Evolutionary conservation across 2,113 vertebrate species (phyloP).

Genomic region (Carollia perspicillata): DNA sequence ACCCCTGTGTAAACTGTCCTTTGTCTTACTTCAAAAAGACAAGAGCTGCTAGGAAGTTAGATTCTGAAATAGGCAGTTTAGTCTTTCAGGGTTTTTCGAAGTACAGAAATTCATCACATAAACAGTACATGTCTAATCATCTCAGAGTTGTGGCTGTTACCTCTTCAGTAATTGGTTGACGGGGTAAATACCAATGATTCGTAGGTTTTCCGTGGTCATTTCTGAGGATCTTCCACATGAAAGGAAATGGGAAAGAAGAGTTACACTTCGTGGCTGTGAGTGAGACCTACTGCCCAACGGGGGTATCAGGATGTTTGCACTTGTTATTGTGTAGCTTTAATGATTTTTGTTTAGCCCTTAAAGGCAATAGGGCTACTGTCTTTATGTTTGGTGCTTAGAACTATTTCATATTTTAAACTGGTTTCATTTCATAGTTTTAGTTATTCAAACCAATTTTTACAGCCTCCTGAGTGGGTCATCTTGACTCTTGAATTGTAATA

Average conservation of each 20-base stretch:
- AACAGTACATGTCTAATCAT: constrained; percentile 41
- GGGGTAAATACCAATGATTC: too few relatives aligned
- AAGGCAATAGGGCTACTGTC: constrained; percentile 36
- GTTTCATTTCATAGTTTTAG: constrained; percentile 24
- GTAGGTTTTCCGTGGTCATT: too few relatives aligned
- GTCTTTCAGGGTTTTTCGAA: constrained; percentile 9
- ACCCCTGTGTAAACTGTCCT: not conserved
- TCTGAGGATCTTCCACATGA: too few relatives aligned
- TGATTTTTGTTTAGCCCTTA: constrained; percentile 43
- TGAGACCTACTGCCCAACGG: constrained; percentile 1
- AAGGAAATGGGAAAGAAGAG: too few relatives aligned
- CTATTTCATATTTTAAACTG: constrained; percentile 44
- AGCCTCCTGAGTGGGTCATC: not conserved
- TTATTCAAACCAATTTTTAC: constrained; percentile 18
- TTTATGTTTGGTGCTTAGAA: constrained; percentile 39
- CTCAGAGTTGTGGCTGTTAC: constrained; percentile 18
- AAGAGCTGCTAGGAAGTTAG: constrained; percentile 49
- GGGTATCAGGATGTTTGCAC: constrained; percentile 59
- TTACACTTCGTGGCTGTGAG: not conserved
- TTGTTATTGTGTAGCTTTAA: constrained; percentile 63
- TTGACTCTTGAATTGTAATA: constrained; percentile 24
- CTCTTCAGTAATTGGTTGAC: constrained; percentile 26
- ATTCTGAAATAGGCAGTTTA: not conserved
- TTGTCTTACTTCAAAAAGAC: constrained; percentile 4
- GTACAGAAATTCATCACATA: not conserved